These are phyloP conservation scores for Criorhina ranunculi DNA, from an alignment of 2,888 invertebrate genomes.

Conservation along the genomic window DNA sequence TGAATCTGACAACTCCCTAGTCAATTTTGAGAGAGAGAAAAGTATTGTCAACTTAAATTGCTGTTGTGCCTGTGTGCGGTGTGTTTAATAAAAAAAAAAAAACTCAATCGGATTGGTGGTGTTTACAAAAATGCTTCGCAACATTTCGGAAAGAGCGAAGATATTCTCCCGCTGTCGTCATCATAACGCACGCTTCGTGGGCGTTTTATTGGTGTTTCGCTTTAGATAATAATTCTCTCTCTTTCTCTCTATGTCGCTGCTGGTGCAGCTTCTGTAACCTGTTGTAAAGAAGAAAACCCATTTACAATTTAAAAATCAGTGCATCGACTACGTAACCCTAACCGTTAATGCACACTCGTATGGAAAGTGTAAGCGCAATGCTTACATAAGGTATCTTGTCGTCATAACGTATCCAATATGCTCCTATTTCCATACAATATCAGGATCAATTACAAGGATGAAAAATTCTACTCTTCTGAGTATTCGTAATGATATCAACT, in stretches of 20 bases:
- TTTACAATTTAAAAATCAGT: slow-evolving; percentile 49
- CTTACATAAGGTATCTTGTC: slow-evolving; percentile 39
- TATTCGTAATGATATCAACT: not conserved
- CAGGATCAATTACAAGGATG: not conserved
- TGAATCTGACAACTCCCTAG: no score
- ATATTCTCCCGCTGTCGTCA: slow-evolving; percentile 57
- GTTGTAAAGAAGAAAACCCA: slow-evolving; percentile 48
- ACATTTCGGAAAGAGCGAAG: slow-evolving; percentile 56
- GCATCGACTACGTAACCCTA: slow-evolving; percentile 44
- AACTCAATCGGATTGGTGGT: slow-evolving; percentile 32
- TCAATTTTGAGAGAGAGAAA: slow-evolving; percentile 11
- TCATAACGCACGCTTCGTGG: slow-evolving; percentile 60
- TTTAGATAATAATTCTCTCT: slow-evolving; percentile 47
- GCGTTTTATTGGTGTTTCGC: slow-evolving; percentile 59
- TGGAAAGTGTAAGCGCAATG: slow-evolving; percentile 46
- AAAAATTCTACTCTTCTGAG: not conserved
- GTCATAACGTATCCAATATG: not conserved
- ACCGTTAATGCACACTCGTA: slow-evolving; percentile 50
- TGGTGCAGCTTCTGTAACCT: slow-evolving; percentile 40
- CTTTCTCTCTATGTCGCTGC: slow-evolving; percentile 11
- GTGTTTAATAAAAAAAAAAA: slow-evolving; percentile 1
- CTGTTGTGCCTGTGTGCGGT: slow-evolving; percentile 1
- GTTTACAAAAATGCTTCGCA: slow-evolving; percentile 44
- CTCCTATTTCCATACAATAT: not conserved
- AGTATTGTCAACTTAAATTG: not conserved